Evolutionary conservation across 2,797 vertebrate genomes (phyloP).

Genomic region (Dipus sagitta): DNA sequence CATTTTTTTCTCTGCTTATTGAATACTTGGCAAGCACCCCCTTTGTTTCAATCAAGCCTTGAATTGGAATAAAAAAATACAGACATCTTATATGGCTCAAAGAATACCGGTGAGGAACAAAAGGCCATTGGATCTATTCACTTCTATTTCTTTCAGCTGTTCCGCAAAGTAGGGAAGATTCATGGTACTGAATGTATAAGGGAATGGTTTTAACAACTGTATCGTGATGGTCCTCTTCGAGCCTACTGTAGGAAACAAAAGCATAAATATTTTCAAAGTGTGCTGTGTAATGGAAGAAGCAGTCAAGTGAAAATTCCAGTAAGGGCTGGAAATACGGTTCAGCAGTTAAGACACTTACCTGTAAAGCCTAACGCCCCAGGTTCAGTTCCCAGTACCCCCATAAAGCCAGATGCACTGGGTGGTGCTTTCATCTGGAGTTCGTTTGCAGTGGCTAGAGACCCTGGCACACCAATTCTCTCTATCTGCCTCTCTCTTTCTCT

Average conservation of each 20-base stretch:
- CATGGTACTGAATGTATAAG: neutral
- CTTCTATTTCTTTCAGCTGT: neutral
- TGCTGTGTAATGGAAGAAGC: neutral
- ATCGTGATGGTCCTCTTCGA: neutral
- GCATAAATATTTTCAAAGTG: neutral
- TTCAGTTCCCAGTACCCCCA: too few species aligned
- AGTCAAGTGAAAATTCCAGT: neutral
- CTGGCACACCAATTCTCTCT: too few species aligned
- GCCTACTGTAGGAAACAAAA: neutral
- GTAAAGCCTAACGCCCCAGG: too few species aligned
- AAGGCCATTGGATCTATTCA: neutral
- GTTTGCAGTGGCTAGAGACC: too few species aligned
- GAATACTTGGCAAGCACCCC: slow-evolving; percentile 44
- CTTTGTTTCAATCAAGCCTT: slow-evolving; percentile 24
- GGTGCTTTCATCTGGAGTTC: too few species aligned
- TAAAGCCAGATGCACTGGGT: too few species aligned
- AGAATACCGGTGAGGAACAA: neutral
- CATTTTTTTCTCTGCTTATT: slow-evolving; percentile 6
- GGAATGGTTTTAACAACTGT: neutral
- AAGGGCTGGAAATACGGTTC: too few species aligned
- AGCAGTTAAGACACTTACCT: too few species aligned
- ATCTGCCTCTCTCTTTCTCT: too few species aligned
- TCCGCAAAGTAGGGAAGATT: neutral
- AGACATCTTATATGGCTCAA: neutral
- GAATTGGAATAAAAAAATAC: neutral